Conservation (phyloP, 2,113 vertebrate genomes). For the Podiceps cristatus region DNA sequence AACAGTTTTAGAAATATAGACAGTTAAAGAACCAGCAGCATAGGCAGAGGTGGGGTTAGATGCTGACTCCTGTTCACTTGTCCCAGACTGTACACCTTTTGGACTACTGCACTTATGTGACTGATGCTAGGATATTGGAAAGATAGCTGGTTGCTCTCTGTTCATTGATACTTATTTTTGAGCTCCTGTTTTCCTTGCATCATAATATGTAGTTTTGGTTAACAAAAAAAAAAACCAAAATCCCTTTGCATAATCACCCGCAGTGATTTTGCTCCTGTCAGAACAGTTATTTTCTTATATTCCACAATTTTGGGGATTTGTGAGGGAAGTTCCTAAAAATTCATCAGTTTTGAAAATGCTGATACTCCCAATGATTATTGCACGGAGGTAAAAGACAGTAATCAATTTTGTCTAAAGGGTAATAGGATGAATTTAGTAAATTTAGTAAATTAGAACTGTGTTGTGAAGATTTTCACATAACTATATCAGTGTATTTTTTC, state of each 20-base stretch:
- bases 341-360: background rate
- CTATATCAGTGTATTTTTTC: background rate
- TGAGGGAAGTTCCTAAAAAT: background rate
- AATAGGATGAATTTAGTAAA: background rate
- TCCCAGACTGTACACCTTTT: background rate
- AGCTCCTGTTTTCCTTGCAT: background rate
- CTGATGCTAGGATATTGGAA: background rate
- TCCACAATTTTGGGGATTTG: background rate
- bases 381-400: background rate
- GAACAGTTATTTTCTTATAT: background rate
- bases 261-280: background rate
- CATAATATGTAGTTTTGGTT: background rate
- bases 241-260: accelerated
- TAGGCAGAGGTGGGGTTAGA: background rate
- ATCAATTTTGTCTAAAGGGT: background rate
- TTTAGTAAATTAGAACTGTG: background rate
- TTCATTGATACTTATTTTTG: background rate
- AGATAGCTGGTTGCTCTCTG: background rate
- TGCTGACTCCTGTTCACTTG: background rate
- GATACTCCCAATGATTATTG: background rate
- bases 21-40: background rate
- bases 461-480: background rate
- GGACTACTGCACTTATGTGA: background rate
- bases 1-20: background rate
- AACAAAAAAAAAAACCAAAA: background rate